A percentile compares a stretch with the other conserved stretches of the same genome.
Evolutionary conservation across 2,888 invertebrate species (phyloP).

Genomic region (Aspidiotus rigidus): DNA sequence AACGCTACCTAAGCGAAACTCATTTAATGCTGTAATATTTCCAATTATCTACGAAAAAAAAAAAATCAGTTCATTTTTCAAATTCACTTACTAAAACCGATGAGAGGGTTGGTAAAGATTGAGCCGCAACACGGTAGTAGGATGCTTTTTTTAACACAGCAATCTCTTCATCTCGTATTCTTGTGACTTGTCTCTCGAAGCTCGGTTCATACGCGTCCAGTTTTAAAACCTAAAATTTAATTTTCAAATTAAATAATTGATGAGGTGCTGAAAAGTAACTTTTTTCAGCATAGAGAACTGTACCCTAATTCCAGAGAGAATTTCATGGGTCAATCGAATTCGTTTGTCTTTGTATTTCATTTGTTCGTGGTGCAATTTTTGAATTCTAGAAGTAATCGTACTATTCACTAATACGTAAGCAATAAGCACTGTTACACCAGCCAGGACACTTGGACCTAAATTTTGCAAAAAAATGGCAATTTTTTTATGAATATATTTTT

Average conservation of each 20-base stretch:
- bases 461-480: no score
- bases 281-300: background rate
- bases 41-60: no score
- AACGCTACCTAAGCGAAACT: constrained; percentile 46
- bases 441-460: constrained; percentile 50
- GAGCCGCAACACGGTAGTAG: constrained; percentile 50
- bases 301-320: constrained; percentile 38
- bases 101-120: constrained; percentile 54
- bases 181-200: constrained; percentile 49
- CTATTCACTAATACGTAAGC: constrained; percentile 50
- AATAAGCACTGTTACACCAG: constrained; percentile 49
- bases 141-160: constrained; percentile 45
- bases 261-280: no score
- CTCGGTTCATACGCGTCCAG: constrained; percentile 56
- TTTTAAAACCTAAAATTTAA: constrained; percentile 47
- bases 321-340: constrained; percentile 44
- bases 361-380: constrained; percentile 46
- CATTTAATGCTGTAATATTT: no score
- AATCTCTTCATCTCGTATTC: constrained; percentile 51
- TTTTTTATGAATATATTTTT: no score
- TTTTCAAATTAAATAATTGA: background rate
- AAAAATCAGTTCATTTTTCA: no score
- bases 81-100: constrained; percentile 49
- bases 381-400: constrained; percentile 45
- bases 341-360: constrained; percentile 51